Evolutionary conservation across 2,797 vertebrate species (phyloP), one percentile per base, ranked within the genome.

Genomic region (Phrynocephalus guinanensis): DNA sequence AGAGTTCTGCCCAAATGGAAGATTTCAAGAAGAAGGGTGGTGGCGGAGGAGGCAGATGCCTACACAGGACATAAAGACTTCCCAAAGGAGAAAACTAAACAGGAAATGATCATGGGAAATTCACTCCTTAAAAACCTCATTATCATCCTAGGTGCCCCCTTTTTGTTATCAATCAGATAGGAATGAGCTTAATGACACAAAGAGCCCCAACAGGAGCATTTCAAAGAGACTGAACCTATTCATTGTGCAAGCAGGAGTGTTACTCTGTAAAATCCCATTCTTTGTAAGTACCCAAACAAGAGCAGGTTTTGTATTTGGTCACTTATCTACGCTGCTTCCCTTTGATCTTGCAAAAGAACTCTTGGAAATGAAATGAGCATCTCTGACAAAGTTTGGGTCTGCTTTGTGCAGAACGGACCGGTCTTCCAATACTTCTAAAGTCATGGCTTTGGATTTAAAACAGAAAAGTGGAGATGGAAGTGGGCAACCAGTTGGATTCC

Each of bases 71-170:
- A 88, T 70, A 89, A 93, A 92, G 87, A 48, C 50, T 87, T 94
- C 91, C 91, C 90, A 93, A 93, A 92, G n/a, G 87, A 73, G 85
- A 10, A 0, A 52, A 81, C 67, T 79, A 63, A 92, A 86, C 56
- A 8, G 50, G n/a, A 66, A 91, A 68, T 38, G 52, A 48, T 50
- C 66, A 22, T 56, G 44, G 81, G 84, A 90, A 93, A 94, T 89
- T 93, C 79, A 94, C 28, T 83, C 1, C 20, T 93, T 93, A 85
- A 85, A 90, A 93, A 91, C 95, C 92, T 93, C 89, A 87, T 90
- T 87, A 56, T 88, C 82, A 84, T 93, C 76, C 92, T 90, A 85
- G 85, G 79, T 91, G 30, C 68, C 90, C 33, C 33, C 2, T 33
- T 33, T 33, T 44, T 44, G 38, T 44, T 44, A 89, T 86, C 90